Evolutionary conservation across 2,113 vertebrate genomes (phyloP), one percentile per base, ranked within the genome.

Genomic region (Onychostoma macrolepis): DNA sequence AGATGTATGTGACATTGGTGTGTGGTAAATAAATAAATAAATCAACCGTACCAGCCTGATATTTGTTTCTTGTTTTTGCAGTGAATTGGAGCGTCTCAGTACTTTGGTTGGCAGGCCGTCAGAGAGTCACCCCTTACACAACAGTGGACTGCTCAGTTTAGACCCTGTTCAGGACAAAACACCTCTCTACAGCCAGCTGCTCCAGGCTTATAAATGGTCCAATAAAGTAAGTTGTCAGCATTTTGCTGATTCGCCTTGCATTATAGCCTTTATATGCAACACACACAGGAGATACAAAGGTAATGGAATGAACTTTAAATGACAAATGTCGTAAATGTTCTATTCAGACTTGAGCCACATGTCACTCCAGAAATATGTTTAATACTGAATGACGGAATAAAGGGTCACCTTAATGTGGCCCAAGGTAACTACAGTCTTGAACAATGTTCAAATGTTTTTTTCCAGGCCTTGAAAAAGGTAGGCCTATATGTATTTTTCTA

Each of bases 151-250:
- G 9, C 88, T 99, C 69, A 99, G 98, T 90, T 93, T 99, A 11
- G 98, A 99, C 90, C 98, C 98, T 0, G 98, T 99, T 75, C 98
- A 99, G 90, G 98, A 99, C 93, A 99, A 99, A 91, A 99, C 98
- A 0, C 98, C 98, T 3, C 93, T 99, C 0, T 99, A 99, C 91
- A 99, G 97, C 38, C 98, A 99, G 33, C 97, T 99, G 21, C 97
- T 99, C 4, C 98, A 99, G 89, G 98, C 98, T 0, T 99, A 99
- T 90, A 99, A 99, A 50, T 99, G 98, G 98, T 99, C 98, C 21
- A 99, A 99, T 92, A 99, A 99, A 97, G 98, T 99, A 94, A 86
- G 85, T 65, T n/a, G 7, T 53, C 38, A n/a, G 19, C 5, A 24
- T 8, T 67, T 71, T 67, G 9, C 2, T 38, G 5, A 9, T 76